Evolutionary conservation across 37 sponge, comb jelly and placozoan genomes (phyloP).

Genomic region (Sycon ciliatum): DNA sequence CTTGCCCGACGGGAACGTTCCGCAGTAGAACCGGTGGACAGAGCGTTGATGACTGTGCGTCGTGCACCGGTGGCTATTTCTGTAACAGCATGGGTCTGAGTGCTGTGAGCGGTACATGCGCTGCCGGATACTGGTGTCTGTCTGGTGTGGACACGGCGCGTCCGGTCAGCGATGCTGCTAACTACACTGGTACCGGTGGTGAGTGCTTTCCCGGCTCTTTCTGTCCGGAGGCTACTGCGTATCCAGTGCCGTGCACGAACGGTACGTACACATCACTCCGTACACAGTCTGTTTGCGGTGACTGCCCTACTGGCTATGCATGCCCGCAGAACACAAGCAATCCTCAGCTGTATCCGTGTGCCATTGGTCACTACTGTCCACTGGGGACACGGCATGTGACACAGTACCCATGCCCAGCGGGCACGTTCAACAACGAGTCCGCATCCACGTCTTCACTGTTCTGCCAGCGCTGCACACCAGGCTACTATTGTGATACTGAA

Average conservation of each 20-base stretch:
- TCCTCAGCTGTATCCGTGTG: background rate
- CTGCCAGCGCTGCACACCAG: conserved; percentile 8
- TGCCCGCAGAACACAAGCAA: background rate
- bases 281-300: background rate
- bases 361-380: background rate
- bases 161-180: background rate
- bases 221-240: conserved; percentile 20
- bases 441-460: background rate
- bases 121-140: conserved; percentile 31
- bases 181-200: background rate
- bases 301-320: background rate
- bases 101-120: conserved; percentile 5
- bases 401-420: conserved; percentile 20
- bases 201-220: background rate
- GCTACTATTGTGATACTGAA: background rate
- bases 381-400: background rate
- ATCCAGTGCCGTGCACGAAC: conserved; percentile 14
- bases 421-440: conserved; percentile 10
- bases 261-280: background rate
- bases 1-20: conserved; percentile 32
- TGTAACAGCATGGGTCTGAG: conserved; percentile 16
- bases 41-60: conserved; percentile 20
- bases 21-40: background rate
- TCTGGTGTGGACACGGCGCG: background rate
- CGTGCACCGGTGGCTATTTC: conserved; percentile 19